Conservation (phyloP, 2,888 invertebrate species). For the Thecophora atra region DNA sequence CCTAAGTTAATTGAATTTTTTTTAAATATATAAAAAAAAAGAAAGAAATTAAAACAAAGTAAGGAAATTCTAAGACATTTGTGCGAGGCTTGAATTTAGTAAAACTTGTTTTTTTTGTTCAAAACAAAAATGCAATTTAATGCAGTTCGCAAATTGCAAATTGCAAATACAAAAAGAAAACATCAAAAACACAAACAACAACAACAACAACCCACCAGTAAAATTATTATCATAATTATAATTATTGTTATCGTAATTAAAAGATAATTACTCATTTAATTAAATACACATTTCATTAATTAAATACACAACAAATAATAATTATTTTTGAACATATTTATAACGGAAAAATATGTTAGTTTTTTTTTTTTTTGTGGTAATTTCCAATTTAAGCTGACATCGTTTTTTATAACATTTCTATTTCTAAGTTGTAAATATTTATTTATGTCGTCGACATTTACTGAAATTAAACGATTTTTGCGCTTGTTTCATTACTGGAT, state of each 20-base stretch:
- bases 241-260: conserved; percentile 3
- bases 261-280: conserved; percentile 16
- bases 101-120: conserved; percentile 28
- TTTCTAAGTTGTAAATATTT: conserved; percentile 26
- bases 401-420: neutral
- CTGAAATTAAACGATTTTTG: conserved; percentile 40
- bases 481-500: neutral
- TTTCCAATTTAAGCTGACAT: too few relatives aligned
- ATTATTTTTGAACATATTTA: conserved; percentile 20
- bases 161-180: conserved; percentile 18
- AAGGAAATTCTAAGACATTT: conserved; percentile 36
- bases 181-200: conserved; percentile 36
- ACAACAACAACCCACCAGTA: conserved; percentile 46
- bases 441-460: conserved; percentile 37
- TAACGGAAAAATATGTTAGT: neutral
- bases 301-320: too few relatives aligned
- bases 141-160: conserved; percentile 17
- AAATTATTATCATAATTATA: conserved; percentile 33
- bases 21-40: too few relatives aligned
- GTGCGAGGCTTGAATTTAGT: conserved; percentile 38
- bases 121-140: conserved; percentile 19
- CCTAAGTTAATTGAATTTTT: conserved; percentile 31
- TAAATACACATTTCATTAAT: conserved; percentile 18
- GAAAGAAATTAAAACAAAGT: too few relatives aligned
- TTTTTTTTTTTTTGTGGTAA: neutral